A percentile compares a stretch with the other conserved stretches of the same genome.
Conservation (phyloP, 2,797 vertebrate species). For the Sebastes trivittatus region DNA sequence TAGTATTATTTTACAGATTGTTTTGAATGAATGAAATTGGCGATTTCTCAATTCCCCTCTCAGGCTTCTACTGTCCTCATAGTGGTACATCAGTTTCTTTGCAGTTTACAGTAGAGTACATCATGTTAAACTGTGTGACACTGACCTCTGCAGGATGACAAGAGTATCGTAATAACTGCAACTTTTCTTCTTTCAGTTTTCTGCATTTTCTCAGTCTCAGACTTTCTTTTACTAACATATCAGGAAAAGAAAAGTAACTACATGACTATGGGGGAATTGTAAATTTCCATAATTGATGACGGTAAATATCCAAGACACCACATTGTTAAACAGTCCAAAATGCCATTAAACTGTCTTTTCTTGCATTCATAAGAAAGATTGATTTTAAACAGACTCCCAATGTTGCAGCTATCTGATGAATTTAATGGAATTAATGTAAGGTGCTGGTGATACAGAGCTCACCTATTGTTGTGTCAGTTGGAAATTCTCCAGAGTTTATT, state of each 20-base stretch:
- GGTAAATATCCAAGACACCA: neutral
- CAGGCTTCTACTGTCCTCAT: neutral
- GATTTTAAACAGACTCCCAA: neutral
- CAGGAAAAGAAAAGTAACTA: neutral
- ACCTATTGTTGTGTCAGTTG: neutral
- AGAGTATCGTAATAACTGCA: neutral
- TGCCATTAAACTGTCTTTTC: neutral
- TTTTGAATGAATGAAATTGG: neutral
- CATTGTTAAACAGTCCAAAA: neutral
- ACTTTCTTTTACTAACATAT: neutral
- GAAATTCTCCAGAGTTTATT: neutral
- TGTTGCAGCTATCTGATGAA: neutral
- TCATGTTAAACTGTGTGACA: conserved; percentile 32
- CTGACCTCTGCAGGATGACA: conserved; percentile 70
- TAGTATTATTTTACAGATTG: neutral
- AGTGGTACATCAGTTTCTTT: neutral
- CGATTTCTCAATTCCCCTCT: neutral
- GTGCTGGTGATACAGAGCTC: neutral
- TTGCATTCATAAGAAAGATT: neutral
- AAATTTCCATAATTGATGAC: neutral
- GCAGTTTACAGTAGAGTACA: neutral
- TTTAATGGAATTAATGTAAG: conserved; percentile 1
- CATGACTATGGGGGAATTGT: neutral
- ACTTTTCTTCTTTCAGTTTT: neutral
- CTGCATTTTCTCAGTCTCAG: neutral